phyloP scores from a whole-genome alignment of 1,140 invertebrate genomes.

The Spodoptera frugiperda region DNA sequence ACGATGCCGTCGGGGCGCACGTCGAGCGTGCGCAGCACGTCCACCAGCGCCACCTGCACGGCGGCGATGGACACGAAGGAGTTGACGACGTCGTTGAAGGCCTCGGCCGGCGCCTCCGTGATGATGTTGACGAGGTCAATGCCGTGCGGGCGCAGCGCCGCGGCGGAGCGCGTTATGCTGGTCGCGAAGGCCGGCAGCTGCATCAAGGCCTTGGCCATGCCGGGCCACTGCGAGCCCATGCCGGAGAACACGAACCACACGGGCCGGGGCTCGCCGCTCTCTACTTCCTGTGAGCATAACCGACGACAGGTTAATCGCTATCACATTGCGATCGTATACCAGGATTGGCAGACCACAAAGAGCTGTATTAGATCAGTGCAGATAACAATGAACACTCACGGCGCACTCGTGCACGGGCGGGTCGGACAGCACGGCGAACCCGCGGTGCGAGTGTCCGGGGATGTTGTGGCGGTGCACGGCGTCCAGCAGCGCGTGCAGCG shows the following conservation, averaged over 20 bases:
- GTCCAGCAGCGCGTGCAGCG: slow-evolving; percentile 92
- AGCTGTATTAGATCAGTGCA: too few species aligned
- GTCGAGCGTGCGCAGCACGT: slow-evolving; percentile 92
- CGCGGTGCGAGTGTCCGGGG: slow-evolving; percentile 91
- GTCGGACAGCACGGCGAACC: slow-evolving; percentile 91
- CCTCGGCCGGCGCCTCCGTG: slow-evolving; percentile 90
- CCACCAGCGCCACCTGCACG: slow-evolving; percentile 97
- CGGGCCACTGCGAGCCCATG: slow-evolving; percentile 98
- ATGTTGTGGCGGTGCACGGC: slow-evolving; percentile 90
- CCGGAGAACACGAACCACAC: slow-evolving; percentile 98
- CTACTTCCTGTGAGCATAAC: slow-evolving; percentile 57
- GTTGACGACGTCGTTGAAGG: slow-evolving; percentile 94
- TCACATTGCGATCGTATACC: too few species aligned
- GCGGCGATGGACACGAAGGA: slow-evolving; percentile 97
- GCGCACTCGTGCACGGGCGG: slow-evolving; percentile 74
- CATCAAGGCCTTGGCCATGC: slow-evolving; percentile 96
- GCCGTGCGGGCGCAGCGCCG: slow-evolving; percentile 91
- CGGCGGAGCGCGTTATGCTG: slow-evolving; percentile 92
- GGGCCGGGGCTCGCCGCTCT: slow-evolving; percentile 89
- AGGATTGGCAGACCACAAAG: background rate
- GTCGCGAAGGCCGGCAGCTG: slow-evolving; percentile 92
- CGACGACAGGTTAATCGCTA: background rate
- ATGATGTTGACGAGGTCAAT: slow-evolving; percentile 94
- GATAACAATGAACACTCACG: too few species aligned
- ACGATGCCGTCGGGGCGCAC: slow-evolving; percentile 97